phyloP scores from a whole-genome alignment of 2,888 invertebrate species.

The Acrocera orbiculus region DNA sequence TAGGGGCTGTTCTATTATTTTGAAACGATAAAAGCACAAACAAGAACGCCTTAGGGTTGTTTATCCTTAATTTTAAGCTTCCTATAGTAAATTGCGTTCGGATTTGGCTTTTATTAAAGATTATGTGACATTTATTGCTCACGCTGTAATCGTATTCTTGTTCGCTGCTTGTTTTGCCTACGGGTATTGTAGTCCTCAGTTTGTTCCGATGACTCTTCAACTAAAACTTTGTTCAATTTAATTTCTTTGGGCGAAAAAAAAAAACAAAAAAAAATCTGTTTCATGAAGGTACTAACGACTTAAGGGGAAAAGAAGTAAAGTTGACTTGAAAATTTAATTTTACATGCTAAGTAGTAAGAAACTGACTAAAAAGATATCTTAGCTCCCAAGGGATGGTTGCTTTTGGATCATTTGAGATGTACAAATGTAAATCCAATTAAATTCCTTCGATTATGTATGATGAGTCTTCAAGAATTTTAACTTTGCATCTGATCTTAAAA shows the following conservation, averaged over 20 bases:
- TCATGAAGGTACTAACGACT: no score
- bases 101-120: constrained; percentile 26
- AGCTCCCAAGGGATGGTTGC: constrained; percentile 1
- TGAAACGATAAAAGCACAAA: constrained; percentile 1
- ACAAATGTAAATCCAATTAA: constrained; percentile 31
- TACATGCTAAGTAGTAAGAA: constrained; percentile 10
- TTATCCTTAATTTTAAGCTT: constrained; percentile 3
- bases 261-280: neutral
- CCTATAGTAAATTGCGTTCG: constrained; percentile 12
- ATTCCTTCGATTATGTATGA: constrained; percentile 26
- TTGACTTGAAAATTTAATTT: constrained; percentile 9
- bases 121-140: constrained; percentile 32
- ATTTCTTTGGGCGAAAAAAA: constrained; percentile 2
- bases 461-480: no score
- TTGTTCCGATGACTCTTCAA: no score
- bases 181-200: constrained; percentile 8
- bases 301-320: constrained; percentile 3
- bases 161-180: constrained; percentile 9
- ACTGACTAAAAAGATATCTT: constrained; percentile 4
- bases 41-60: constrained; percentile 1
- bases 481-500: no score
- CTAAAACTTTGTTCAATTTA: no score
- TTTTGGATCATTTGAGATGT: neutral
- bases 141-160: constrained; percentile 23
- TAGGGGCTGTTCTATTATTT: no score